Evolutionary conservation across 2,113 vertebrate species (phyloP).

Genomic region (Aphelocoma coerulescens): DNA sequence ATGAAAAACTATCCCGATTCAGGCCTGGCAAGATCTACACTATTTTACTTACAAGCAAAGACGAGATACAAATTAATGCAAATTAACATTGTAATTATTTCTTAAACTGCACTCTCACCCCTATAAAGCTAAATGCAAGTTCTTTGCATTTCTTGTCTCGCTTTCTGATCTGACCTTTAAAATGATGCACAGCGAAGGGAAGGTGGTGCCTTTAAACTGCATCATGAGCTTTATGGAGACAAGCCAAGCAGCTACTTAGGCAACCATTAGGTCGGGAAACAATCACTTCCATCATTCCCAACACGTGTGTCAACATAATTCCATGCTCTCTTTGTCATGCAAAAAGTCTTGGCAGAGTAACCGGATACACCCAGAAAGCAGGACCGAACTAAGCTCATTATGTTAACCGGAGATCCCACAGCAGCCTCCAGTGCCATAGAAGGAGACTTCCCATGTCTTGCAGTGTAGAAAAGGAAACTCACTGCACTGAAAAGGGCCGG

Average conservation of each 20-base stretch:
- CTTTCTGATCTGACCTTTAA: slow-evolving; percentile 2
- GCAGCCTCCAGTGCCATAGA: slow-evolving; percentile 42
- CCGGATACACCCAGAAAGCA: slow-evolving; percentile 66
- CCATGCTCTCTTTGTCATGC: slow-evolving; percentile 68
- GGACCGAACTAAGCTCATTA: slow-evolving; percentile 57
- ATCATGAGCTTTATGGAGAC: slow-evolving; percentile 39
- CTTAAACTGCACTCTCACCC: background rate
- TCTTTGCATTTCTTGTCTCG: background rate
- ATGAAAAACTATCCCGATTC: background rate
- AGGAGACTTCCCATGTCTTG: slow-evolving; percentile 49
- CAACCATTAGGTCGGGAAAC: slow-evolving; percentile 64
- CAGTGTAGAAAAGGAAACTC: background rate
- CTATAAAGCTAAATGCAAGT: background rate
- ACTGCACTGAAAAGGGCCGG: background rate
- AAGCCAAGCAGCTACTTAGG: slow-evolving; percentile 65
- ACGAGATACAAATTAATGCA: background rate
- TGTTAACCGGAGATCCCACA: slow-evolving; percentile 59
- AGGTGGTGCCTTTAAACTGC: background rate
- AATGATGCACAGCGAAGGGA: background rate
- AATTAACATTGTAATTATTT: background rate
- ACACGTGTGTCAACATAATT: slow-evolving; percentile 71
- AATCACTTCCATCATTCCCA: slow-evolving; percentile 63
- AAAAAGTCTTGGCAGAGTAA: slow-evolving; percentile 58
- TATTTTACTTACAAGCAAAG: background rate
- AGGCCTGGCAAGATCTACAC: background rate